These are phyloP conservation scores for Dinomys branickii DNA, from an alignment of 2,113 vertebrate species.

Conservation along the genomic window DNA sequence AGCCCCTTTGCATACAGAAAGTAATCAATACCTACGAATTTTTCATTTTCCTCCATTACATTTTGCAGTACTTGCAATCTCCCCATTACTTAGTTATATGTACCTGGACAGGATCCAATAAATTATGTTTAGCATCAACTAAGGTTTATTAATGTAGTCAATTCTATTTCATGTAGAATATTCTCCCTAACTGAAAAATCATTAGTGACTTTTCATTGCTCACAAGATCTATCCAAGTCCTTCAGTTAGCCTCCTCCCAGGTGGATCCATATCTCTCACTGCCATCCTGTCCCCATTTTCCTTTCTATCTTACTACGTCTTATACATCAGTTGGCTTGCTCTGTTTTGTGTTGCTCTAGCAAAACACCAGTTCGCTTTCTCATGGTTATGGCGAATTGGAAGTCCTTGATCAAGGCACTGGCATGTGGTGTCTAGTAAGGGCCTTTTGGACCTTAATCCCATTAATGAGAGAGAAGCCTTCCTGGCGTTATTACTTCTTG, in stretches of 20 bases:
- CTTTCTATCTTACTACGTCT: neutral
- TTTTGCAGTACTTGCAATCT: constrained; percentile 66
- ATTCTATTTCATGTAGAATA: constrained; percentile 60
- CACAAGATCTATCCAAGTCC: neutral
- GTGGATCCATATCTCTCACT: neutral
- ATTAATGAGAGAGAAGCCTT: neutral
- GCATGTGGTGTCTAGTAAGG: neutral
- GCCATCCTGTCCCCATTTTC: neutral
- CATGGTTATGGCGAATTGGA: neutral
- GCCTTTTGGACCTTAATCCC: neutral
- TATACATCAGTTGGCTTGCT: neutral
- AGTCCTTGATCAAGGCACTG: neutral
- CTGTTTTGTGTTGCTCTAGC: neutral
- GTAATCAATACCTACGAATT: constrained; percentile 67
- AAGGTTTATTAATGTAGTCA: constrained; percentile 63
- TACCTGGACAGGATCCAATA: constrained; percentile 64
- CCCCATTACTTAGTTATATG: constrained; percentile 65
- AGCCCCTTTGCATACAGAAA: constrained; percentile 53
- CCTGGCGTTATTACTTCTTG: neutral
- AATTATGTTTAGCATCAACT: constrained; percentile 67
- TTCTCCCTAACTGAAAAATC: constrained; percentile 34
- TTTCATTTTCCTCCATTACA: constrained; percentile 69
- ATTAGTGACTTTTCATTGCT: constrained; percentile 41
- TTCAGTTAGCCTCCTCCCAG: neutral
- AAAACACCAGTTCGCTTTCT: neutral